These are phyloP conservation scores for Nephrotoma flavescens DNA, from an alignment of 2,888 invertebrate species.

Conservation along the genomic window DNA sequence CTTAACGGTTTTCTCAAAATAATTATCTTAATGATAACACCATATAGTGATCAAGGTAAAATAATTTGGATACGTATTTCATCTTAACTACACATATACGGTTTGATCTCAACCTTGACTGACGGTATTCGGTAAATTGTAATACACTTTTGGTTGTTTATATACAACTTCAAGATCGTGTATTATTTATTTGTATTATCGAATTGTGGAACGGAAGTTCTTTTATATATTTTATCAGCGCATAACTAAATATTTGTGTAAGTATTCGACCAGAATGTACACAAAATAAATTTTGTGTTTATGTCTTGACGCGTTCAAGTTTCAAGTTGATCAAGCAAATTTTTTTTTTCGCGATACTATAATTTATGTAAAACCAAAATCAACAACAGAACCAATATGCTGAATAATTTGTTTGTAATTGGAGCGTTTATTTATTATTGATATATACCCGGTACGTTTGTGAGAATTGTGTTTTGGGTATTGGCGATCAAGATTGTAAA, in stretches of 20 bases:
- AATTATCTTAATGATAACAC: background rate
- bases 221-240: background rate
- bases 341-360: background rate
- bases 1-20: background rate
- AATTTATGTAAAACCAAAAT: background rate
- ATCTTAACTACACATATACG: background rate
- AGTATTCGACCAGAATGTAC: no score
- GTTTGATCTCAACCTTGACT: background rate
- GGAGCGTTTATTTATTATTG: background rate
- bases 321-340: background rate
- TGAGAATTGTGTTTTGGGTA: no score
- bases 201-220: background rate
- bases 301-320: background rate
- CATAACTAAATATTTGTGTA: background rate
- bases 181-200: background rate
- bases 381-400: background rate
- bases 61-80: background rate
- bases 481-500: no score
- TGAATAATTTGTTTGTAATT: background rate
- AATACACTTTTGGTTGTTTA: background rate
- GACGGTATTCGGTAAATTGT: background rate
- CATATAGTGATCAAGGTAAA: background rate
- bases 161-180: background rate
- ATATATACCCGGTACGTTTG: no score
- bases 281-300: no score